Percentiles rank a stretch among this genome's conserved stretches.
Evolutionary conservation across 2,797 vertebrate species (phyloP).

Genomic region (Sebastiscus tertius): DNA sequence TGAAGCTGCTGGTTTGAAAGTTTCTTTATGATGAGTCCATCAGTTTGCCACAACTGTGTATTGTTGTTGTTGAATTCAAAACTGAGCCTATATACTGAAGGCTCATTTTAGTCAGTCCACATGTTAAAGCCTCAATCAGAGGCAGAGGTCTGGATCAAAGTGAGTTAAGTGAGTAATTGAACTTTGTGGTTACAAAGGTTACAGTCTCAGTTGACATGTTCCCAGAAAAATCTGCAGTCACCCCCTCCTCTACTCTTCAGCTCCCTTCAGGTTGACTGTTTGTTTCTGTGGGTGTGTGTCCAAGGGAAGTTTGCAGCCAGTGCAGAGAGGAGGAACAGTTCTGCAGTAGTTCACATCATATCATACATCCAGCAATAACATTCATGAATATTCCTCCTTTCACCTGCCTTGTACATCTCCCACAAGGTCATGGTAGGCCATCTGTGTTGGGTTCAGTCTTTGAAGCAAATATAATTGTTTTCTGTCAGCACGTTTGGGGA

Average conservation of each 20-base stretch:
- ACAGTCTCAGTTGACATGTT: constrained; percentile 54
- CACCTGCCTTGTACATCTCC: background rate
- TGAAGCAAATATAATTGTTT: constrained; percentile 16
- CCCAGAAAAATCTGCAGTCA: constrained; percentile 40
- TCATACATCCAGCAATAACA: background rate
- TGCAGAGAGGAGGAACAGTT: background rate
- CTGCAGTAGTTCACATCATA: background rate
- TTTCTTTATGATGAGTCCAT: background rate
- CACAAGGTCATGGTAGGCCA: background rate
- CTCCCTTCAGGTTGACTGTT: constrained; percentile 44
- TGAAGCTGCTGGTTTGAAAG: background rate
- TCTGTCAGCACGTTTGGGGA: constrained; percentile 17
- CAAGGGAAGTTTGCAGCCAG: background rate
- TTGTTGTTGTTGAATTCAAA: constrained; percentile 9
- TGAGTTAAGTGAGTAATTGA: constrained; percentile 70
- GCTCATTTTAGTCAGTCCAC: constrained; percentile 38
- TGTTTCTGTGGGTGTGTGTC: constrained; percentile 10
- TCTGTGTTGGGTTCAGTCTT: background rate
- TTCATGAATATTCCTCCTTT: constrained; percentile 15
- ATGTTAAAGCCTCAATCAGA: constrained; percentile 56
- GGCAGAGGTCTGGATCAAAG: constrained; percentile 55
- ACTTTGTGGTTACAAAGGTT: constrained; percentile 72
- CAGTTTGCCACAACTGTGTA: background rate
- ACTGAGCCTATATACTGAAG: background rate
- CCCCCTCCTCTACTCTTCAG: background rate